Conservation (phyloP, 2,797 vertebrate genomes). For the Decapterus maruadsi region DNA sequence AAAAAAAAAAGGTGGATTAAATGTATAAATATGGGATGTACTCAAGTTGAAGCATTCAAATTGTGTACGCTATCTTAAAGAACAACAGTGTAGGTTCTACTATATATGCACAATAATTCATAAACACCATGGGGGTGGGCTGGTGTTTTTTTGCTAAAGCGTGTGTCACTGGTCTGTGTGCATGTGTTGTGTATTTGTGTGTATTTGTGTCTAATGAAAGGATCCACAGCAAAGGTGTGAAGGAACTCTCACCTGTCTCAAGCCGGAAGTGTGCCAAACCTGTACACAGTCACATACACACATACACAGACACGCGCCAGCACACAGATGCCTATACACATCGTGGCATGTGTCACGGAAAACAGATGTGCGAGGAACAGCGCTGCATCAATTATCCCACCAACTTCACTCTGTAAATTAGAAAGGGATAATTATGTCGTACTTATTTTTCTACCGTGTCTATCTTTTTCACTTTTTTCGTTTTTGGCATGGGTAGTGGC, state of each 20-base stretch:
- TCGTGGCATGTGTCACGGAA: constrained; percentile 52
- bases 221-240: constrained; percentile 57
- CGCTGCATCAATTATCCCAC: constrained; percentile 75
- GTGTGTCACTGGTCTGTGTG: constrained; percentile 6
- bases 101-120: constrained; percentile 10
- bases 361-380: constrained; percentile 73
- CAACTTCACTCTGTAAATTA: constrained; percentile 73
- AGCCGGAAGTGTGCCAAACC: constrained; percentile 44
- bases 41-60: neutral
- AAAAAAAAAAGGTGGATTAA: neutral
- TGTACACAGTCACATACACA: neutral
- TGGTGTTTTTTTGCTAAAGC: neutral
- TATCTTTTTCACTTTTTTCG: constrained; percentile 59
- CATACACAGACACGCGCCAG: neutral
- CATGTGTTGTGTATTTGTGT: constrained; percentile 8
- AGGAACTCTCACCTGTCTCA: constrained; percentile 67
- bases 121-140: constrained; percentile 2
- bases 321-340: constrained; percentile 9
- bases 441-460: constrained; percentile 66
- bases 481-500: constrained; percentile 69
- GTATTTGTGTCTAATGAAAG: constrained; percentile 43
- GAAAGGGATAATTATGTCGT: constrained; percentile 70
- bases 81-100: neutral
- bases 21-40: neutral
- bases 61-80: neutral